These are phyloP conservation scores for Danio rerio DNA, from an alignment of 2,113 vertebrate species.

Conservation along the genomic window GRCz12tu NC_133181.1:18296001-18296500, in stretches of 20 bases:
- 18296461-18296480: background rate
- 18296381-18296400: background rate
- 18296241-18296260: conserved; percentile 12
- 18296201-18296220: conserved; percentile 31
- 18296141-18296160: conserved; percentile 14
- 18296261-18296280: conserved; percentile 13
- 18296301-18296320: conserved; percentile 29
- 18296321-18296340: background rate
- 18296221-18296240: conserved; percentile 26
- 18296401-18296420: background rate
- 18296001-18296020: conserved; percentile 26
- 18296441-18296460: background rate
- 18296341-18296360: conserved; percentile 1
- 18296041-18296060: background rate
- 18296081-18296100: conserved; percentile 4
- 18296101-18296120: background rate
- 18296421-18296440: background rate
- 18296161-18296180: conserved; percentile 25
- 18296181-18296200: conserved; percentile 37
- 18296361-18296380: background rate
- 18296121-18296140: background rate
- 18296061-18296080: conserved; percentile 21
- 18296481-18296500: background rate
- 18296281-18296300: background rate
- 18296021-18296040: conserved; percentile 47